Conservation (phyloP, 2,113 vertebrate genomes). For the Clinocottus analis region DNA sequence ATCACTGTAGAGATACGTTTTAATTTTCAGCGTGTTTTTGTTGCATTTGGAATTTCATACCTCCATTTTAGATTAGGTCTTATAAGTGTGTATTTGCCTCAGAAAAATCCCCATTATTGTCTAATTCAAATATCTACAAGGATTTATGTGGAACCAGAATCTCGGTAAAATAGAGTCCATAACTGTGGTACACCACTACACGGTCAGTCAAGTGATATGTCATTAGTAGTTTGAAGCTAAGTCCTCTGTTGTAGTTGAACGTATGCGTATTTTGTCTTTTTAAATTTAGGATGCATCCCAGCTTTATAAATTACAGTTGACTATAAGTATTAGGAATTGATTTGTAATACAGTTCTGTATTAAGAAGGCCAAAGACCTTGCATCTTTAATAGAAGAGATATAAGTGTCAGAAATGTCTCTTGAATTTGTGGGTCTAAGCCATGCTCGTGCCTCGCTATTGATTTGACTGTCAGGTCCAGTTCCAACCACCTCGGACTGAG, state of each 20-base stretch:
- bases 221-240: not conserved
- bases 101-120: not conserved
- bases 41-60: not conserved
- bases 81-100: not conserved
- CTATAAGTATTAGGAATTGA: not conserved
- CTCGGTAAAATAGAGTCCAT: not conserved
- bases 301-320: not conserved
- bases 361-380: not conserved
- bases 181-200: not conserved
- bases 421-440: conserved; percentile 15
- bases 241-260: not conserved
- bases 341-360: not conserved
- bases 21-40: not conserved
- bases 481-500: conserved; percentile 39
- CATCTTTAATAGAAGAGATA: not conserved
- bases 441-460: conserved; percentile 24
- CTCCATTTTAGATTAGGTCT: not conserved
- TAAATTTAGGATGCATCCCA: not conserved
- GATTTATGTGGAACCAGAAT: conserved; percentile 15
- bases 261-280: not conserved
- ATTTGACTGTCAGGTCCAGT: conserved; percentile 33
- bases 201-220: not conserved
- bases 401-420: conserved; percentile 19
- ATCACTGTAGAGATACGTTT: no score
- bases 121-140: conserved; percentile 2